Base-by-base conservation (phyloP, 2,797 vertebrate species). In the Microchirus variegatus region DNA sequence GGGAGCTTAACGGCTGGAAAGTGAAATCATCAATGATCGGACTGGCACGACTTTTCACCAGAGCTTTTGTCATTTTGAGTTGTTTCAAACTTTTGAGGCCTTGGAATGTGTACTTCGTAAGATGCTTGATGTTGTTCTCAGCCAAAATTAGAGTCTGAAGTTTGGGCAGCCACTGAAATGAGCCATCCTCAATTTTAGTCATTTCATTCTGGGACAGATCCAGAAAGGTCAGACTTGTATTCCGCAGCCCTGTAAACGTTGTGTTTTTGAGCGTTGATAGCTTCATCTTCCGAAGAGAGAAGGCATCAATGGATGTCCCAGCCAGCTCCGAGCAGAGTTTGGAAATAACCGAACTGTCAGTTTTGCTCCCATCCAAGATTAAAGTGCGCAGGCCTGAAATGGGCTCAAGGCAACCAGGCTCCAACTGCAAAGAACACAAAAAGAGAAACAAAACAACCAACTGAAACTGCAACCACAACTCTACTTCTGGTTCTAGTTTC, bases 171-270 rank as follows among this genome's bases (percentile, higher is more conserved):
- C 93, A 95, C 9, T 74, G 83, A 84, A 99, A 96, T 2, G 96
- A 92, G n/a, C 89, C 67, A 0, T 92, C 66, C 52, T 82, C 87
- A 54, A 98, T 87, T 18, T 53, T 50, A 3, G 36, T 74, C 38
- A 99, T 84, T 35, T 1, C 50, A 47, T 97, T 99, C 17, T 36
- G 37, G 12, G 96, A 95, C 54, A 99, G 88, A 73, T 99, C 94
- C 12, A 99, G 82, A 52, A 46, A 13, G 1, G 86, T 95, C 14
- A 99, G 81, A 47, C 95, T 94, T 12, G 95, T 95, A 63, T 78
- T 68, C 47, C 88, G 69, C 12, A 99, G 84, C 35, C 93, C 95
- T 40, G 9, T 31, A 22, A 99, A 96, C 10, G 94, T 94, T 59
- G 3, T 62, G 1, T 87, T 89, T 48, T 37, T 60, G 65, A 95